phyloP scores from a whole-genome alignment of 2,888 invertebrate species.

The Gymnoscelis rufifasciata region DNA sequence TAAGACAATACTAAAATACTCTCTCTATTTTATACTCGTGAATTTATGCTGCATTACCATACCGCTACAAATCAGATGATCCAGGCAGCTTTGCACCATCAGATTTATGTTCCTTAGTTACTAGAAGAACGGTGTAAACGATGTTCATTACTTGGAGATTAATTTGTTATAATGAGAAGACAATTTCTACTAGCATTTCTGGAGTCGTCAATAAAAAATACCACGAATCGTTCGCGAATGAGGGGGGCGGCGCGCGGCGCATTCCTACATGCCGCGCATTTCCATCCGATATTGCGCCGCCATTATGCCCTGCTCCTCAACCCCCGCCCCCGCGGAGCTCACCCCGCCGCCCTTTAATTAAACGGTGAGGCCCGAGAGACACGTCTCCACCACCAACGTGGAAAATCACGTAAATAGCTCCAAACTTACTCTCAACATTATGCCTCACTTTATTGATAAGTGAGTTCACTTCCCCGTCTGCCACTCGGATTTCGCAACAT shows the following conservation, averaged over 20 bases:
- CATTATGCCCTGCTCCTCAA: slow-evolving; percentile 72
- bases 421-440: slow-evolving; percentile 55
- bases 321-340: slow-evolving; percentile 52
- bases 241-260: slow-evolving; percentile 73
- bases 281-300: slow-evolving; percentile 79
- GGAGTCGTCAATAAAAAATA: slow-evolving; percentile 78
- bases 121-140: slow-evolving; percentile 22
- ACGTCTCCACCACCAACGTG: slow-evolving; percentile 67
- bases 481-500: slow-evolving; percentile 16
- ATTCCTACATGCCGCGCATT: slow-evolving; percentile 80
- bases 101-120: background rate
- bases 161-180: slow-evolving; percentile 43
- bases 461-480: slow-evolving; percentile 30
- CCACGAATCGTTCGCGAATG: slow-evolving; percentile 75
- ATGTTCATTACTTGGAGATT: slow-evolving; percentile 27
- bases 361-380: slow-evolving; percentile 77
- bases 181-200: slow-evolving; percentile 63
- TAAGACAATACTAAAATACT: slow-evolving; percentile 40
- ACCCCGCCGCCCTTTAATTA: slow-evolving; percentile 76
- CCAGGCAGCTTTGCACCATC: no score
- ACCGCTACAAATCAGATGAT: no score
- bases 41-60: no score
- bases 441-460: slow-evolving; percentile 46
- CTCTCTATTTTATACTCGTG: slow-evolving; percentile 34
- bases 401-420: slow-evolving; percentile 75